phyloP scores from a whole-genome alignment of 2,797 vertebrate species.

The Apogon hyalosoma region DNA sequence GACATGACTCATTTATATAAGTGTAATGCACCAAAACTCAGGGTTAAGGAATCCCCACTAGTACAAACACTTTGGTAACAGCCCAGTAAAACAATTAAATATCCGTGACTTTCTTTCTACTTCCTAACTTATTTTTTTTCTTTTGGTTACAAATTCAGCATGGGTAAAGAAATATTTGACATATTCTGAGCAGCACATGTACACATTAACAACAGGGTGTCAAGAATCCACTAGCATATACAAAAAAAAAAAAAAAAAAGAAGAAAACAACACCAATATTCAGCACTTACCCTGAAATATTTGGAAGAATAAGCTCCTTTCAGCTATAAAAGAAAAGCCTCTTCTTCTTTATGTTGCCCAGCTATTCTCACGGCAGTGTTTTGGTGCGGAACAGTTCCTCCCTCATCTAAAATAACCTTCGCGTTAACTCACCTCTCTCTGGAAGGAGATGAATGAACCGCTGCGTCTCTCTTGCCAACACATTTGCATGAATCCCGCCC shows the following conservation, averaged over 20 bases:
- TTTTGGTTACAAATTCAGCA: conserved; percentile 4
- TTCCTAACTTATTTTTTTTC: conserved; percentile 24
- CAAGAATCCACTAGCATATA: conserved; percentile 1
- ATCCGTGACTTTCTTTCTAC: not conserved
- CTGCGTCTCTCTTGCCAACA: conserved; percentile 82
- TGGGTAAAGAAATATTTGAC: not conserved
- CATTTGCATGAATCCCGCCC: conserved; percentile 76
- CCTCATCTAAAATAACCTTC: conserved; percentile 60
- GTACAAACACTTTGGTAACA: conserved; percentile 2
- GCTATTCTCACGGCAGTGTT: conserved; percentile 36
- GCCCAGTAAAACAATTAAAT: not conserved
- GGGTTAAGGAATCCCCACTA: not conserved
- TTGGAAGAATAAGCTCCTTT: conserved; percentile 41
- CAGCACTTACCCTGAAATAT: conserved; percentile 66
- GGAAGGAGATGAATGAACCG: conserved; percentile 83
- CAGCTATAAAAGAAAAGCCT: conserved; percentile 26
- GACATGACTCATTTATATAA: conserved; percentile 4
- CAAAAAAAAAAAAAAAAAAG: too few species aligned
- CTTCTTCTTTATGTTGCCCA: conserved; percentile 3
- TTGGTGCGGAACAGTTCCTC: conserved; percentile 51
- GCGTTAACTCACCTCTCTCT: conserved; percentile 56
- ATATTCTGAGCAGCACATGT: conserved; percentile 7
- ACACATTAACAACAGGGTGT: conserved; percentile 20
- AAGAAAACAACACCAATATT: conserved; percentile 34
- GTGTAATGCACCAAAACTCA: not conserved